A percentile compares a stretch with the other conserved stretches of the same genome.
These are phyloP conservation scores for Xylota segnis DNA, from an alignment of 2,888 invertebrate genomes.

Conservation along the genomic window DNA sequence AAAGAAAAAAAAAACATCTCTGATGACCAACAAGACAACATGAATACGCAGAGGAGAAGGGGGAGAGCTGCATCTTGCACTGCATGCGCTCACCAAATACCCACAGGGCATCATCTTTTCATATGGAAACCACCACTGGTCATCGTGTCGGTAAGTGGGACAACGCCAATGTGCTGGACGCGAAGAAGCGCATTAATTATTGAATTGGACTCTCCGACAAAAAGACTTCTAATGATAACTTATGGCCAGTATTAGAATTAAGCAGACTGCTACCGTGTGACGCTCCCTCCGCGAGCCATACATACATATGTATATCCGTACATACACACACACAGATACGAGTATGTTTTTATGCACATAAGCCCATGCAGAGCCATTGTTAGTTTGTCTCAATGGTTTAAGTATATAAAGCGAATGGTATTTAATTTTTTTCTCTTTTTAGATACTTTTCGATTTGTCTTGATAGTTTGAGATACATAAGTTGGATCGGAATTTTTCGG, in stretches of 20 bases:
- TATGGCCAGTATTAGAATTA: conserved; percentile 78
- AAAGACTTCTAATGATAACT: conserved; percentile 78
- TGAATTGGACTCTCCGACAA: conserved; percentile 77
- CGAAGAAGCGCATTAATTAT: conserved; percentile 76
- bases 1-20: conserved; percentile 12
- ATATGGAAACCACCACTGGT: conserved; percentile 59
- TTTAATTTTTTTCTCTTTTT: conserved; percentile 52
- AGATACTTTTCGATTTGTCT: conserved; percentile 73
- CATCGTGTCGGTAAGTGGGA: conserved; percentile 61
- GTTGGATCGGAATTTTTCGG: conserved; percentile 71
- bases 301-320: too few species aligned
- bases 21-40: conserved; percentile 13
- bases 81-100: conserved; percentile 52
- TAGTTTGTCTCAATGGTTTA: conserved; percentile 66
- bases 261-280: conserved; percentile 78
- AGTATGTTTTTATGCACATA: conserved; percentile 64
- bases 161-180: conserved; percentile 69
- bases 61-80: conserved; percentile 48
- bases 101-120: conserved; percentile 60
- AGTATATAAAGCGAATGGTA: conserved; percentile 71
- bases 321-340: conserved; percentile 29
- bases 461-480: conserved; percentile 44
- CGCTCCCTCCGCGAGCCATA: conserved; percentile 69
- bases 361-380: conserved; percentile 72
- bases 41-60: conserved; percentile 31